Conservation (phyloP, 2,113 vertebrate genomes). For the Anoplopoma fimbria region DNA sequence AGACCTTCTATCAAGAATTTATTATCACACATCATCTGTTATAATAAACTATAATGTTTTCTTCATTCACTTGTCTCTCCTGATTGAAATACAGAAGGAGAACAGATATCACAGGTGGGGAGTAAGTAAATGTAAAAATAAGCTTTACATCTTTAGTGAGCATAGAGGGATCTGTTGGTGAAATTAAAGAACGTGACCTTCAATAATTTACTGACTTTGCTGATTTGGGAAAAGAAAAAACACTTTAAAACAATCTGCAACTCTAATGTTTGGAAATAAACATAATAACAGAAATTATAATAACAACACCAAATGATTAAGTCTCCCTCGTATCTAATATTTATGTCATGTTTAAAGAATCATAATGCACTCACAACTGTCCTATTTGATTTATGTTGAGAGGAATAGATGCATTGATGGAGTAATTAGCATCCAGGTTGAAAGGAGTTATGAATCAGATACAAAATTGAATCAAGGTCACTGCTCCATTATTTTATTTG, state of each 20-base stretch:
- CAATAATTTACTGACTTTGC: background rate
- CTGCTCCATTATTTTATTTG: background rate
- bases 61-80: background rate
- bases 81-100: background rate
- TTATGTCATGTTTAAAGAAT: background rate
- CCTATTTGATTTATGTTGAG: background rate
- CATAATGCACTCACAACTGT: background rate
- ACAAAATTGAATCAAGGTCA: background rate
- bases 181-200: background rate
- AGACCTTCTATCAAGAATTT: background rate
- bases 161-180: conserved; percentile 4
- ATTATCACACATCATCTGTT: background rate
- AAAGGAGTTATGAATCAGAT: background rate
- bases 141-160: background rate
- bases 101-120: conserved; percentile 17
- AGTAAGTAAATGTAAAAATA: conserved; percentile 21
- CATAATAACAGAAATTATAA: too few species aligned
- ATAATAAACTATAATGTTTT: background rate
- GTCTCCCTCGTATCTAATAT: background rate
- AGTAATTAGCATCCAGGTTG: background rate
- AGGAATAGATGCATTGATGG: background rate
- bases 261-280: conserved; percentile 10
- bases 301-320: background rate
- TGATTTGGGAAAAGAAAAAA: background rate
- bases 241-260: background rate